Conservation (phyloP, 2,888 invertebrate species). For the Andrena flavipes region DNA sequence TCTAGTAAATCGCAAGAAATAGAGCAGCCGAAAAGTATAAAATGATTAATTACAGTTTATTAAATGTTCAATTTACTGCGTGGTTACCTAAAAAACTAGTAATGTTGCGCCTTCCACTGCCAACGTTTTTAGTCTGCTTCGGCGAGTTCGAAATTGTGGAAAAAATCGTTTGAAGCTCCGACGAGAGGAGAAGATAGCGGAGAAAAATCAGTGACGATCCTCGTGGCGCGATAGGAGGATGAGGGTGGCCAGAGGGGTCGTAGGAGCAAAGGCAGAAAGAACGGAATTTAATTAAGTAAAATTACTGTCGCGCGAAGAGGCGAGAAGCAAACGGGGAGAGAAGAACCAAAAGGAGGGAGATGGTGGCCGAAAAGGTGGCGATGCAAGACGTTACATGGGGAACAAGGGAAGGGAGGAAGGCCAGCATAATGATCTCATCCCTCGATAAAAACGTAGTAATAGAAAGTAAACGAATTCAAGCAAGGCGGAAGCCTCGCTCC, state of each 20-base stretch:
- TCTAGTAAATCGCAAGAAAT: neutral
- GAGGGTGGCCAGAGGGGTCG: conserved; percentile 63
- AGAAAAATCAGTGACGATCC: conserved; percentile 71
- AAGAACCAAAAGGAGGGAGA: conserved; percentile 16
- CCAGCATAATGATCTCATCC: conserved; percentile 82
- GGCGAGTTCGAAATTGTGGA: conserved; percentile 55
- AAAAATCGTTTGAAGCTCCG: conserved; percentile 65
- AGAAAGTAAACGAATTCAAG: conserved; percentile 82
- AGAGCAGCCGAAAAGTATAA: neutral
- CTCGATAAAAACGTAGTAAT: conserved; percentile 82
- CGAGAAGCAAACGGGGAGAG: conserved; percentile 65
- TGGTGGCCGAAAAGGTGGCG: conserved; percentile 71
- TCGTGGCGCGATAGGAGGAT: conserved; percentile 20
- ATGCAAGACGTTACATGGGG: conserved; percentile 71
- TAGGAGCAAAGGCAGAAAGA: conserved; percentile 79
- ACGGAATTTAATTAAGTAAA: conserved; percentile 85
- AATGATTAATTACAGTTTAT: conserved; percentile 4
- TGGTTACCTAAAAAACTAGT: neutral
- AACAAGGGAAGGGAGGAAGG: conserved; percentile 29
- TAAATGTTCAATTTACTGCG: conserved; percentile 2
- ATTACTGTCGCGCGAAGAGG: conserved; percentile 80
- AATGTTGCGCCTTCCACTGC: neutral
- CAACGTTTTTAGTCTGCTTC: conserved; percentile 10
- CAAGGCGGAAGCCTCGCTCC: conserved; percentile 31
- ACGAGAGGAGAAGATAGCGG: conserved; percentile 33